Evolutionary conservation across 37 sponge, comb jelly and placozoan species (phyloP).

Genomic region (Beroe forskalii): DNA sequence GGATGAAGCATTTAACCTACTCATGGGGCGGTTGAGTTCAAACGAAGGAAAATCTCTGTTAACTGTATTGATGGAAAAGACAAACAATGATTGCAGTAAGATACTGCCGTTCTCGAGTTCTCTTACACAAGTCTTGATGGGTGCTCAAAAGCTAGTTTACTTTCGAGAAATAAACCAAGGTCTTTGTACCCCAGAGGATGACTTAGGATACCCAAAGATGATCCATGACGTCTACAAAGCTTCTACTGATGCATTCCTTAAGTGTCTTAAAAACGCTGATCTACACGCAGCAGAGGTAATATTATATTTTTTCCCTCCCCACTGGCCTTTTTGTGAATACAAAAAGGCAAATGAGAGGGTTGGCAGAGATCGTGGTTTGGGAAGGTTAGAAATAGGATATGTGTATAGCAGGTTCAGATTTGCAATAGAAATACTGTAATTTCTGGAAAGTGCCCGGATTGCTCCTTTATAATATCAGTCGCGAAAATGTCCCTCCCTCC

Average conservation of each 20-base stretch:
- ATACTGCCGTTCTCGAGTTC: not conserved
- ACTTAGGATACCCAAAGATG: not conserved
- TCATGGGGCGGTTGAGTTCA: not conserved
- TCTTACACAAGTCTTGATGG: not conserved
- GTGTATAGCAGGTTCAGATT: too few species aligned
- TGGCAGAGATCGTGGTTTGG: too few species aligned
- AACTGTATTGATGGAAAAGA: not conserved
- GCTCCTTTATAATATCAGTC: too few species aligned
- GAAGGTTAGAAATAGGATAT: too few species aligned
- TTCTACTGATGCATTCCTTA: not conserved
- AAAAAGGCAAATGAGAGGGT: too few species aligned
- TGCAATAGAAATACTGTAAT: too few species aligned
- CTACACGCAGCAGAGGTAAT: not conserved
- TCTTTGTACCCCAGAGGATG: not conserved
- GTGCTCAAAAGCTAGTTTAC: not conserved
- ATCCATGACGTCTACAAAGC: not conserved
- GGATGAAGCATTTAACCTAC: too few species aligned
- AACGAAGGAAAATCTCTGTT: not conserved
- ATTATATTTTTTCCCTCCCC: too few species aligned
- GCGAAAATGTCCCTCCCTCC: too few species aligned
- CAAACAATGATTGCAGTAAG: not conserved
- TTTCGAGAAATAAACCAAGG: not conserved
- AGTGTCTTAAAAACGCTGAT: not conserved
- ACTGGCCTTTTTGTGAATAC: too few species aligned
- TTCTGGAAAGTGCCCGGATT: too few species aligned